Evolutionary conservation across 2,888 invertebrate genomes (phyloP).

Genomic region (Pristionchus fissidentatus): DNA sequence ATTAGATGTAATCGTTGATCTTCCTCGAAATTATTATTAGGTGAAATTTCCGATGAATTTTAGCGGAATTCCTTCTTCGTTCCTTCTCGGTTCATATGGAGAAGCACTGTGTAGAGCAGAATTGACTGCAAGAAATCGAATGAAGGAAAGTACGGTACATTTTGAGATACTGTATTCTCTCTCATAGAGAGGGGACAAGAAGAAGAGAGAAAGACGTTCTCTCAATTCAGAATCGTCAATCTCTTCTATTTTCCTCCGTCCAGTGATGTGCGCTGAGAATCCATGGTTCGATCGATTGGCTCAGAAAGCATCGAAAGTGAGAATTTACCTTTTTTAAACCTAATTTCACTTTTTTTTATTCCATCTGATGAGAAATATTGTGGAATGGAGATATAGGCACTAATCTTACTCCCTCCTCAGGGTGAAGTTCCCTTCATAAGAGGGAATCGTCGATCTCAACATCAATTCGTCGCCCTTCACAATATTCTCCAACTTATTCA

Average conservation of each 20-base stretch:
- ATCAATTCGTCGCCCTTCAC: constrained; percentile 39
- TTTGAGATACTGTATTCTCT: too few relatives aligned
- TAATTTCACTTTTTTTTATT: too few relatives aligned
- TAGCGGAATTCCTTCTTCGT: constrained; percentile 30
- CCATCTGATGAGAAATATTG: background rate
- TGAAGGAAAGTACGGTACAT: constrained; percentile 14
- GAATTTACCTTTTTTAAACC: too few relatives aligned
- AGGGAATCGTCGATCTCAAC: background rate
- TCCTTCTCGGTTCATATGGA: constrained; percentile 43
- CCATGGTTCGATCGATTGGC: constrained; percentile 36
- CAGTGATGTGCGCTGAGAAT: constrained; percentile 20
- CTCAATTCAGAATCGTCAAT: background rate
- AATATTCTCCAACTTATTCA: constrained; percentile 19
- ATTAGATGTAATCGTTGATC: too few relatives aligned
- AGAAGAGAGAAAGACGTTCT: background rate
- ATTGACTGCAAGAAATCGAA: background rate
- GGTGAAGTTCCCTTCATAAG: constrained; percentile 10
- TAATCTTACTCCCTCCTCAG: background rate
- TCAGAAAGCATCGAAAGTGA: background rate
- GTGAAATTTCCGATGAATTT: background rate
- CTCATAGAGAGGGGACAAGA: background rate
- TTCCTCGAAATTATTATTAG: too few relatives aligned
- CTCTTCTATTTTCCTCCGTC: constrained; percentile 27
- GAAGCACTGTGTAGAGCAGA: constrained; percentile 42
- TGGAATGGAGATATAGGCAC: background rate